Percentiles rank a stretch among this genome's conserved stretches.
Conservation (phyloP, 2,797 vertebrate species). For the Cyclopterus lumpus region DNA sequence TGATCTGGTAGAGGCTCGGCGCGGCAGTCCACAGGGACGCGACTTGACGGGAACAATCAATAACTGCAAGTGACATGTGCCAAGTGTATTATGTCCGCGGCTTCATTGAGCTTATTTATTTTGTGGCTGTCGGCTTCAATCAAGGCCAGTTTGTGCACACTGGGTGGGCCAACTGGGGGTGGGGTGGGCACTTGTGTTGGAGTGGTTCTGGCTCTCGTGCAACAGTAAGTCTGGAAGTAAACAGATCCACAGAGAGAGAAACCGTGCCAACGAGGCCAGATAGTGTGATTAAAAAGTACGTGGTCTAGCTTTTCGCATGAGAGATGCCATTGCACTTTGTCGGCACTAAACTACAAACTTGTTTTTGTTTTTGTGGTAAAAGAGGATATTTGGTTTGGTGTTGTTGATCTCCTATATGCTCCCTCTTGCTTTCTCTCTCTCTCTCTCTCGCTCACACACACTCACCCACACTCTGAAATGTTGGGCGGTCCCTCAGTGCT, state of each 20-base stretch:
- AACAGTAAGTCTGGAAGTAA: slow-evolving; percentile 23
- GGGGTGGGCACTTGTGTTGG: slow-evolving; percentile 18
- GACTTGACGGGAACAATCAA: slow-evolving; percentile 67
- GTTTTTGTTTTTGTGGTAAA: neutral
- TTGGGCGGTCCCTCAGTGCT: slow-evolving; percentile 87
- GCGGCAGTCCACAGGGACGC: slow-evolving; percentile 52
- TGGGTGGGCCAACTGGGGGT: slow-evolving; percentile 35
- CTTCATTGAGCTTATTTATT: slow-evolving; percentile 82
- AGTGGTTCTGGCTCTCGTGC: slow-evolving; percentile 24
- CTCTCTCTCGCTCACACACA: slow-evolving; percentile 63
- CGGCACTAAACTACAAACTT: slow-evolving; percentile 2
- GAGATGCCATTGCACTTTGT: neutral
- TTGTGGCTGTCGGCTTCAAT: slow-evolving; percentile 80
- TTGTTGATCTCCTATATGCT: slow-evolving; percentile 25
- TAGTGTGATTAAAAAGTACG: slow-evolving; percentile 17
- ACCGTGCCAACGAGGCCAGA: neutral
- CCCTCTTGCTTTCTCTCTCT: slow-evolving; percentile 3
- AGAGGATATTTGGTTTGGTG: slow-evolving; percentile 2
- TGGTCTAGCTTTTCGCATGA: slow-evolving; percentile 19
- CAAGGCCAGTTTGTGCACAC: slow-evolving; percentile 66
- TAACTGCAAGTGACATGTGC: slow-evolving; percentile 78
- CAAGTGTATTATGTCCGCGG: slow-evolving; percentile 79
- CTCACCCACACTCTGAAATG: slow-evolving; percentile 91
- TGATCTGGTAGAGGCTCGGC: slow-evolving; percentile 59
- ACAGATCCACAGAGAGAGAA: slow-evolving; percentile 14